Base-by-base conservation (phyloP, 2,888 invertebrate genomes). In the Chloromyia formosa region DNA sequence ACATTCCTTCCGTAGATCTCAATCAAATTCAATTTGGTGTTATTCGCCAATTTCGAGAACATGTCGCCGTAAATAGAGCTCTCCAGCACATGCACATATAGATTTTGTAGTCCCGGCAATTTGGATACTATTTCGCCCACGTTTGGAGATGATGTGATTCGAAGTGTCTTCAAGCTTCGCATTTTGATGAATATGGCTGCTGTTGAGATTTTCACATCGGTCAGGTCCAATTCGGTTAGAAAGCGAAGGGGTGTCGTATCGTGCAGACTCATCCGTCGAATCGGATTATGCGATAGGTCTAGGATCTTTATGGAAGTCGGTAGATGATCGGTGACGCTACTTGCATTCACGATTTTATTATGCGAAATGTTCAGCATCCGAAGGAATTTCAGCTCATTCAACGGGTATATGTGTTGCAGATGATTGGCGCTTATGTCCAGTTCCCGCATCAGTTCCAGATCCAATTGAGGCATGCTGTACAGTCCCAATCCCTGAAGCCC, bases 231-330 rank as follows among this genome's bases (percentile, higher is more conserved):
- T 81, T 95, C 88, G 81, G 92, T 91, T 75, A 96, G 87, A 81
- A 90, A 89, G 78, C 94, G 92, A 71, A 86, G 77, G 0, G 79
- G 79, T 9, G 80, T 71, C 78, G 83, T 81, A 77, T 86, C 86
- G 69, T 85, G 84, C 79, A 94, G 86, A 77, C 91, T 90, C 76
- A 95, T 88, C 82, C 91, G 90, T 86, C 93, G 87, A 76, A 96
- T 90, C 9, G 94, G 94, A 86, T 96, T 96, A 81, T 89, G 89
- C 0, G 95, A 94, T 73, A 96, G 82, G 83, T 95, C 94, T 73
- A 96, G 87, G 61, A 90, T 88, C 78, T 93, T 91, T 78, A 96
- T 88, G 77, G 91, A 88, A 75, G 88, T 89, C 77, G 95, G 88
- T 82, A 92, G 86, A 81, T 89, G 87, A 90, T 94, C 94, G 79